A percentile compares a stretch with the other conserved stretches of the same genome.
Conservation (phyloP, 2,113 vertebrate genomes). For the sheep (Ovis aries) region DNA sequence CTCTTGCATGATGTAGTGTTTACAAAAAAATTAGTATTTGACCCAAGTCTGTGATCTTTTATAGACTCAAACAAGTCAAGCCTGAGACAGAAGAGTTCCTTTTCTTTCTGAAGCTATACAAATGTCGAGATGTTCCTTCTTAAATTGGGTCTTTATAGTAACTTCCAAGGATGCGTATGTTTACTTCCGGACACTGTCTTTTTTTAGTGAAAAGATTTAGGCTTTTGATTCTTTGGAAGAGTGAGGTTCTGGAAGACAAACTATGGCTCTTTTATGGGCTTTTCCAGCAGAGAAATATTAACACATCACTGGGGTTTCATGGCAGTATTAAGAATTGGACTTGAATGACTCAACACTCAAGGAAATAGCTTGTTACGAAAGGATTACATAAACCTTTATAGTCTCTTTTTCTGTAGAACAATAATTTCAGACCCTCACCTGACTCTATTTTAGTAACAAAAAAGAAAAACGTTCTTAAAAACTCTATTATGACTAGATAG, state of each 20-base stretch:
- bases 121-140: neutral
- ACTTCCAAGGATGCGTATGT: neutral
- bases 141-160: neutral
- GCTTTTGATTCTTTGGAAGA: constrained; percentile 53
- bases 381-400: constrained; percentile 40
- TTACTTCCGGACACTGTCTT: neutral
- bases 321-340: constrained; percentile 28
- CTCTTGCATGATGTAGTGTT: neutral
- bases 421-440: neutral
- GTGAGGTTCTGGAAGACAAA: constrained; percentile 41
- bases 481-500: neutral
- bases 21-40: neutral
- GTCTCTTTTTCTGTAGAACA: constrained; percentile 31
- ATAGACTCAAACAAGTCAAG: neutral
- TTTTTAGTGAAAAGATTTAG: constrained; percentile 26
- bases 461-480: neutral
- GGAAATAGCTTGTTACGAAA: constrained; percentile 49
- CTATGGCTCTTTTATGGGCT: constrained; percentile 39
- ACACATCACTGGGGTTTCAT: constrained; percentile 50
- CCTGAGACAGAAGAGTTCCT: neutral
- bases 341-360: constrained; percentile 31
- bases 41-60: neutral
- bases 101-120: neutral
- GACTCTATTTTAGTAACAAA: constrained; percentile 4
- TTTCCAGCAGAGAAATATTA: constrained; percentile 42